Percentiles rank a stretch among this genome's conserved stretches.
phyloP scores from a whole-genome alignment of 2,888 invertebrate genomes.

The Cephus runcator region DNA sequence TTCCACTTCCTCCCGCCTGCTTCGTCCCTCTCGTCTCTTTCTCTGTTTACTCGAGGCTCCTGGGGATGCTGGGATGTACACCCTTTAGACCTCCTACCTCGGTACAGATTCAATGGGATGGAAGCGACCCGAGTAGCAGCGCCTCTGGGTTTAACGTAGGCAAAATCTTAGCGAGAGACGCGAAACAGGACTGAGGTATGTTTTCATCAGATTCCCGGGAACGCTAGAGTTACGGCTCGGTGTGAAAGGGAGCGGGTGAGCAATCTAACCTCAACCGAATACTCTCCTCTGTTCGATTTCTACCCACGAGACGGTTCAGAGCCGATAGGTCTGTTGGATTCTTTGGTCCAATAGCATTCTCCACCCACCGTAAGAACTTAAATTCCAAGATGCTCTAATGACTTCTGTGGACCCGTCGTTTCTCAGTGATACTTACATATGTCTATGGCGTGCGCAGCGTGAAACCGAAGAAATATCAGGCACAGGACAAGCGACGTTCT shows the following conservation, averaged over 20 bases:
- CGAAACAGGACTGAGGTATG: conserved; percentile 29
- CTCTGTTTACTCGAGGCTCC: conserved; percentile 56
- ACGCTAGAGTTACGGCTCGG: conserved; percentile 40
- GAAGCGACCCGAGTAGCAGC: conserved; percentile 53
- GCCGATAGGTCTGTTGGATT: not conserved
- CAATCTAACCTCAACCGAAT: not conserved
- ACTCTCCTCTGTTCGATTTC: not conserved
- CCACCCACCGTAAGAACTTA: not conserved
- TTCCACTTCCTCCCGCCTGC: conserved; percentile 24
- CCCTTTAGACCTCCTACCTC: conserved; percentile 27
- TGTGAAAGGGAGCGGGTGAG: not conserved
- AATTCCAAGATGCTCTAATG: not conserved
- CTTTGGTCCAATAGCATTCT: not conserved
- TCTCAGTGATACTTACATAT: conserved; percentile 54
- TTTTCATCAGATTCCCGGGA: conserved; percentile 40
- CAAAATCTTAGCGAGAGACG: conserved; percentile 13
- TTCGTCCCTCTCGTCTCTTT: conserved; percentile 22
- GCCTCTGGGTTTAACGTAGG: conserved; percentile 49
- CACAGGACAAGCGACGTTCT: conserved; percentile 56
- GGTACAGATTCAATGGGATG: conserved; percentile 56
- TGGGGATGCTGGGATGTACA: conserved; percentile 23
- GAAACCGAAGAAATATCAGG: conserved; percentile 51
- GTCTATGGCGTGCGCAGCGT: conserved; percentile 56
- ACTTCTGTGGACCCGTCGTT: not conserved
- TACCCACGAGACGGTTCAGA: not conserved